Evolutionary conservation across 2,113 vertebrate genomes (phyloP), one percentile per base, ranked within the genome.

Genomic region (Ageneiosus marmoratus): DNA sequence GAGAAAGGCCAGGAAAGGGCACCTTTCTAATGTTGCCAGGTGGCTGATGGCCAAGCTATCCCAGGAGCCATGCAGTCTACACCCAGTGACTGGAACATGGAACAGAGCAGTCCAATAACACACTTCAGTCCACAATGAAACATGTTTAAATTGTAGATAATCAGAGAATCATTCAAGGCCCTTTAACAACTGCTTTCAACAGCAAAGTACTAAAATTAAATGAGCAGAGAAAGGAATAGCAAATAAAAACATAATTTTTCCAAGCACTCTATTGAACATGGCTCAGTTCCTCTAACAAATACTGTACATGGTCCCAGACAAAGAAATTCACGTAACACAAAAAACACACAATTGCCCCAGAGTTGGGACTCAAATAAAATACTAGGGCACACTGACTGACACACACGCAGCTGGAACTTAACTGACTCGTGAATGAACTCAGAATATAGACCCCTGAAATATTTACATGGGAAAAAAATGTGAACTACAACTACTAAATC

Each of bases 21-120:
- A 94, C 94, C 94, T 95, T 95, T 94, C 89, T 94, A 93, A 92
- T 90, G 88, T 86, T 95, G 94, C 94, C 94, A 94, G 89, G 92
- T 94, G 94, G 94, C 92, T 82, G 18, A 0, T 70, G 77, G 94
- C 94, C 94, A 94, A 92, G 90, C 85, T 86, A 83, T 85, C 87
- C 81, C 89, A 94, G 94, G 94, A 95, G 94, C 93, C 93, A 67
- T 20, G 78, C 83, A 94, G 94, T 95, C 94, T 94, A 93, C 90
- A 91, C 88, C 92, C 92, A 90, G 90, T 92, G 92, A 94, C 91
- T 92, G 90, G 91, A 94, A 93, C 91, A 91, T 84, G 87, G 91
- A 91, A 58, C 77, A 80, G 70, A 89, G 91, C 37, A 79, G 88
- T 86, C 86, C 89, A 91, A 91, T 86, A 91, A 88, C 89, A 88